Evolutionary conservation across 2,888 invertebrate species (phyloP).

Genomic region (Steromphala cineraria): DNA sequence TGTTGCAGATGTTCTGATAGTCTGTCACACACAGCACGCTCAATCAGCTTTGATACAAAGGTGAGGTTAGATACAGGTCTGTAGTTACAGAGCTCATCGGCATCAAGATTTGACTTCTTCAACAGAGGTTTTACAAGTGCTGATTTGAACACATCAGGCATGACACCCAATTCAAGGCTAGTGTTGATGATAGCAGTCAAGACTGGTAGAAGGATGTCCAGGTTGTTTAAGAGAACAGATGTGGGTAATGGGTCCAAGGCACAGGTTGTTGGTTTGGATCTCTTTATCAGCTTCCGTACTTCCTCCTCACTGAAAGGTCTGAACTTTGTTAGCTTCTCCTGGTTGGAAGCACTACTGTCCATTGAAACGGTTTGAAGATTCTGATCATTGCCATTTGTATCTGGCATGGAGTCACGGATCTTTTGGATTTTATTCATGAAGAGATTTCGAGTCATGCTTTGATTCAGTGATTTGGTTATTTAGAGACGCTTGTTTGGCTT

Average conservation of each 20-base stretch:
- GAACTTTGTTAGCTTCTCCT: too few species aligned
- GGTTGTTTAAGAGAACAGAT: background rate
- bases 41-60: constrained; percentile 28
- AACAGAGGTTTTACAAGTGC: background rate
- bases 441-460: too few species aligned
- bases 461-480: too few species aligned
- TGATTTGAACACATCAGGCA: background rate
- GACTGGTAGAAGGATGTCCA: background rate
- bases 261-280: too few species aligned
- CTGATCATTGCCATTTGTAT: too few species aligned
- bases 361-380: too few species aligned
- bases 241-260: background rate
- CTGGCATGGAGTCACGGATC: too few species aligned
- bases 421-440: too few species aligned
- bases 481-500: too few species aligned
- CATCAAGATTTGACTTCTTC: constrained; percentile 25
- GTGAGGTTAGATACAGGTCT: constrained; percentile 27
- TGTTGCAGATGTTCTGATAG: background rate
- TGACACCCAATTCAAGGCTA: background rate
- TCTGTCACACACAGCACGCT: constrained; percentile 15
- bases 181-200: background rate
- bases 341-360: too few species aligned
- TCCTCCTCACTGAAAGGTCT: too few species aligned
- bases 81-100: constrained; percentile 20
- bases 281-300: too few species aligned